Evolutionary conservation across 2,888 invertebrate genomes (phyloP).

Genomic region (Catotricha subobsoleta): DNA sequence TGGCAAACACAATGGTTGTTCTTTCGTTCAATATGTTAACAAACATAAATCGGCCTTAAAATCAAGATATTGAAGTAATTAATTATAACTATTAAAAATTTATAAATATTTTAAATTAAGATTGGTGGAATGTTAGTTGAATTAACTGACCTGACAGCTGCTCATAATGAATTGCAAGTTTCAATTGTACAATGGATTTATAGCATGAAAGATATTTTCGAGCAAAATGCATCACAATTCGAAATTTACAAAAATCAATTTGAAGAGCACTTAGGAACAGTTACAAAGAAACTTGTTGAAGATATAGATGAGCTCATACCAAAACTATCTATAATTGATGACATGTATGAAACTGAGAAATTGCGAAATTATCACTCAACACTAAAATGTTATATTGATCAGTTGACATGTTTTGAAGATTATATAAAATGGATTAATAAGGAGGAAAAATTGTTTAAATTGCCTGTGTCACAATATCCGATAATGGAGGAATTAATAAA

Average conservation of each 20-base stretch:
- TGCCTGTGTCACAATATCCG: conserved; percentile 55
- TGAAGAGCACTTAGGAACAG: conserved; percentile 58
- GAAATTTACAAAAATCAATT: conserved; percentile 69
- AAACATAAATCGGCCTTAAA: too few relatives aligned
- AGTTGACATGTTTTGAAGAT: conserved; percentile 55
- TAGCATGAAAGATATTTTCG: conserved; percentile 63
- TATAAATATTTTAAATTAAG: too few relatives aligned
- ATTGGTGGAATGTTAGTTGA: conserved; percentile 52
- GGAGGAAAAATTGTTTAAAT: conserved; percentile 74
- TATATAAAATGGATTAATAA: conserved; percentile 73
- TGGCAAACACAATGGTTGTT: too few relatives aligned
- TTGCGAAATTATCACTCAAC: conserved; percentile 64
- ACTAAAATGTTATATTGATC: conserved; percentile 54
- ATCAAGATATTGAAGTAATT: too few relatives aligned
- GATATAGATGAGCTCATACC: conserved; percentile 56
- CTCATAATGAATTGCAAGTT: conserved; percentile 66
- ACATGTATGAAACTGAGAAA: conserved; percentile 64
- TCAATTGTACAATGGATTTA: conserved; percentile 67
- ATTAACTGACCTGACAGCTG: conserved; percentile 50
- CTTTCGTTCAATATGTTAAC: too few relatives aligned
- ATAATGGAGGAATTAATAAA: conserved; percentile 62
- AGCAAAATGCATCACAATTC: conserved; percentile 57
- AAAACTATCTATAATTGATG: conserved; percentile 56
- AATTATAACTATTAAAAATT: too few relatives aligned
- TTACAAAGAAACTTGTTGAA: conserved; percentile 48